Evolutionary conservation across 2,113 vertebrate genomes (phyloP).

Genomic region (Illadopsis cleaveri): DNA sequence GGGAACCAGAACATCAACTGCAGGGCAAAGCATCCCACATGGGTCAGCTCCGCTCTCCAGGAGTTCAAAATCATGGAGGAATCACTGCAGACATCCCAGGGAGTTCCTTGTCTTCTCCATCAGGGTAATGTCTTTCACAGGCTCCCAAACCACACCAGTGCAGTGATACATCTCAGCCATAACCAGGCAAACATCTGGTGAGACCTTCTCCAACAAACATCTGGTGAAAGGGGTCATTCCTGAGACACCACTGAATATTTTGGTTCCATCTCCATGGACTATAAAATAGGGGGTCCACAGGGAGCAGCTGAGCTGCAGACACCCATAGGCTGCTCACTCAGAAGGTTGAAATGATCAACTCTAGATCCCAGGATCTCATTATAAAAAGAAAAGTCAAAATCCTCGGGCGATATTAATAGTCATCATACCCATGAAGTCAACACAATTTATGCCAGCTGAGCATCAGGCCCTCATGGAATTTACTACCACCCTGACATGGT

Average conservation of each 20-base stretch:
- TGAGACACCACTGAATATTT: background rate
- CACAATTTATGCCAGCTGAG: background rate
- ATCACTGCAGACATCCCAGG: background rate
- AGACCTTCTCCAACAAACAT: background rate
- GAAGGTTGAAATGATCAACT: background rate
- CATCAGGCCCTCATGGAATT: background rate
- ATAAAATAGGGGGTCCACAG: background rate
- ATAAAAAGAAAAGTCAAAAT: background rate
- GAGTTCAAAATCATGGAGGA: background rate
- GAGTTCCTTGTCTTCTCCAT: background rate
- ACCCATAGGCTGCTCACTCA: rapidly evolving
- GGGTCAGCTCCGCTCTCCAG: background rate
- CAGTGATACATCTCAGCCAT: background rate
- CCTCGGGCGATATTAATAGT: background rate
- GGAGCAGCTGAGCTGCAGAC: background rate
- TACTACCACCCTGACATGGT: background rate
- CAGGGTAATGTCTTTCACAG: background rate
- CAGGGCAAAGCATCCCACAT: background rate
- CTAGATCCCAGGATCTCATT: background rate
- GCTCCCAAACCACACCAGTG: background rate
- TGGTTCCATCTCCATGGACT: background rate
- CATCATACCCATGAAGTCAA: background rate
- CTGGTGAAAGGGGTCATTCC: background rate
- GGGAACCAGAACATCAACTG: background rate
- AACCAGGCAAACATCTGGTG: background rate